Conservation (phyloP, 2,113 vertebrate genomes). For the Axis porcinus region DNA sequence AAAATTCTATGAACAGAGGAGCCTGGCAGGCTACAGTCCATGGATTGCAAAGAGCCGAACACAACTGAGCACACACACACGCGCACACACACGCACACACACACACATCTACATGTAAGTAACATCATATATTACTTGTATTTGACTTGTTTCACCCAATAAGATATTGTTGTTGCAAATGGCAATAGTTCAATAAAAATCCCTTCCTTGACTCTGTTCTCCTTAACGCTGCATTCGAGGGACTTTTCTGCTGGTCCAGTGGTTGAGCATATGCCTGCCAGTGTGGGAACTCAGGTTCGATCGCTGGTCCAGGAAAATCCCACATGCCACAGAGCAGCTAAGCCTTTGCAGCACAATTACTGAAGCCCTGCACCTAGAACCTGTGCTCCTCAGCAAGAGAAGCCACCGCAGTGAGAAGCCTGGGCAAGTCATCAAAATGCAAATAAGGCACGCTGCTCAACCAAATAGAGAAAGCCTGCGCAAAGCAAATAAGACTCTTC, state of each 20-base stretch:
- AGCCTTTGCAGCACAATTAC: neutral
- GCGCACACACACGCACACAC: fast-evolving
- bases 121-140: neutral
- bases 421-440: neutral
- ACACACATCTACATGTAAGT: neutral
- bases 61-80: neutral
- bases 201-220: neutral
- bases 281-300: neutral
- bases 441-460: fast-evolving
- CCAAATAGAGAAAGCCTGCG: neutral
- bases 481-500: neutral
- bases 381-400: neutral
- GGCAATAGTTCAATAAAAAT: neutral
- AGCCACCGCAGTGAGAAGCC: neutral
- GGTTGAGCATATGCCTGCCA: neutral
- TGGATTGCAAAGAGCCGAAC: neutral
- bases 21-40: neutral
- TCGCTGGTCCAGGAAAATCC: neutral
- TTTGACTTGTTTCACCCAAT: neutral
- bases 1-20: neutral
- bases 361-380: neutral
- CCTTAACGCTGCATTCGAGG: neutral
- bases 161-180: neutral
- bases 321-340: neutral
- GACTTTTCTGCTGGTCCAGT: neutral